These are phyloP conservation scores for Leptocoma aspasia DNA, from an alignment of 2,113 vertebrate species.

Conservation along the genomic window DNA sequence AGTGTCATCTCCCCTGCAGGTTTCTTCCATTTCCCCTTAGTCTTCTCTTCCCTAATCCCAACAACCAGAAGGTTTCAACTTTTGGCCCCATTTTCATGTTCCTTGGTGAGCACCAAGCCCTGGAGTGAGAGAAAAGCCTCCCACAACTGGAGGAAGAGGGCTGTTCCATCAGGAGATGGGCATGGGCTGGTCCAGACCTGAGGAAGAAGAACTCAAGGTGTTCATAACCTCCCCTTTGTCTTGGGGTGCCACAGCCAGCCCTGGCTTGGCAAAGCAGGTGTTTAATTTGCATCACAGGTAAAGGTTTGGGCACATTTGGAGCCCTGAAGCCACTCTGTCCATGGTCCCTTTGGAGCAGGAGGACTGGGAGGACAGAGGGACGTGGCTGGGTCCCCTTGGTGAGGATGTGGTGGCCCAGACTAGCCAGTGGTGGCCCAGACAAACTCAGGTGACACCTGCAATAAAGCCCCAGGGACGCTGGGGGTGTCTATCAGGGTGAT, in stretches of 20 bases:
- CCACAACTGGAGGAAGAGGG: not conserved
- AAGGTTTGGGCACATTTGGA: not conserved
- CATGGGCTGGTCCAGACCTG: not conserved
- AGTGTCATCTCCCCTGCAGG: not conserved
- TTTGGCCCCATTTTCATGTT: not conserved
- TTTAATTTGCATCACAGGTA: fast-evolving
- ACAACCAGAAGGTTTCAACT: not conserved
- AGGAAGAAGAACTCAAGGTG: not conserved
- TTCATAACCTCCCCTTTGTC: not conserved
- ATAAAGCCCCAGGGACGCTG: not conserved
- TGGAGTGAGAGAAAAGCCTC: not conserved
- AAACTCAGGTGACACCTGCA: not conserved
- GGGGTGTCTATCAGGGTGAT: fast-evolving
- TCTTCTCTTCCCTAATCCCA: not conserved
- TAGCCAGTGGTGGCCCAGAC: not conserved
- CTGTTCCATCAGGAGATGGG: fast-evolving
- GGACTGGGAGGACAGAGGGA: not conserved
- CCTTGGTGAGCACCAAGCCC: not conserved
- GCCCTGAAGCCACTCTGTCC: fast-evolving
- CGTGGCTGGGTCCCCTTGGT: fast-evolving
- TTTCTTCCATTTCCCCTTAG: not conserved
- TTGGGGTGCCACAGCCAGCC: not conserved
- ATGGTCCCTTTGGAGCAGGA: not conserved
- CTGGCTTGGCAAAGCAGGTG: not conserved
- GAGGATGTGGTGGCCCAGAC: not conserved